These are phyloP conservation scores for Drosophila triauraria DNA, from an alignment of 1,140 invertebrate genomes.

Conservation along the genomic window DNA sequence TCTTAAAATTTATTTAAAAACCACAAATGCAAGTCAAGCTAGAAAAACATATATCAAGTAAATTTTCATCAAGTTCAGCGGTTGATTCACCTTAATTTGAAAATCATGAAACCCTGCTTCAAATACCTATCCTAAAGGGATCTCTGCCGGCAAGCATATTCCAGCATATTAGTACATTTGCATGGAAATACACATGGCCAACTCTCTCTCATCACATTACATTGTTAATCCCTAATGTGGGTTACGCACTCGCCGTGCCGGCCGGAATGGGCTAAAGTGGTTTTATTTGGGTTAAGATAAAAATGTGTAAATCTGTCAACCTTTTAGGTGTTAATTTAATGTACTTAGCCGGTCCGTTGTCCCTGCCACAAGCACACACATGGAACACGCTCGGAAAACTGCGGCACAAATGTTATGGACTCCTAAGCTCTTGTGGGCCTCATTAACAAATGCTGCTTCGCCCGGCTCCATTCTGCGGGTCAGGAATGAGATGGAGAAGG, in stretches of 20 bases:
- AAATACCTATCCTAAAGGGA: constrained; percentile 4
- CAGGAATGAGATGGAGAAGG: not conserved
- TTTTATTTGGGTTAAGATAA: constrained; percentile 52
- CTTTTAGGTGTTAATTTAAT: constrained; percentile 67
- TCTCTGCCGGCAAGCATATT: constrained; percentile 12
- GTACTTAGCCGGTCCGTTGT: constrained; percentile 40
- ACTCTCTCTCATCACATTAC: constrained; percentile 44
- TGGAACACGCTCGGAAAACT: constrained; percentile 7
- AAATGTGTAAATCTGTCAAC: constrained; percentile 65
- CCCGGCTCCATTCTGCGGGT: constrained; percentile 37
- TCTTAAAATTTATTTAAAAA: too few relatives aligned
- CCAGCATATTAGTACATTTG: constrained; percentile 27
- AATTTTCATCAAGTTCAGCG: not conserved
- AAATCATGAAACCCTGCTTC: not conserved
- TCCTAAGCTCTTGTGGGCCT: constrained; percentile 59
- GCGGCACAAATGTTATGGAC: constrained; percentile 52
- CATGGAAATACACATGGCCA: constrained; percentile 36
- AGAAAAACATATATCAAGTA: too few relatives aligned
- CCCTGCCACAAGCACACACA: constrained; percentile 16
- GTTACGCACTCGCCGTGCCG: constrained; percentile 4
- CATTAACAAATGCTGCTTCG: constrained; percentile 51
- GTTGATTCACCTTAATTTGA: too few relatives aligned
- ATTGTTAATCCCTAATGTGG: constrained; percentile 51
- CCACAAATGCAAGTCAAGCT: too few relatives aligned
- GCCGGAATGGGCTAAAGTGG: constrained; percentile 21